Evolutionary conservation across 2,888 invertebrate species (phyloP).

Genomic region (Sesia apiformis): DNA sequence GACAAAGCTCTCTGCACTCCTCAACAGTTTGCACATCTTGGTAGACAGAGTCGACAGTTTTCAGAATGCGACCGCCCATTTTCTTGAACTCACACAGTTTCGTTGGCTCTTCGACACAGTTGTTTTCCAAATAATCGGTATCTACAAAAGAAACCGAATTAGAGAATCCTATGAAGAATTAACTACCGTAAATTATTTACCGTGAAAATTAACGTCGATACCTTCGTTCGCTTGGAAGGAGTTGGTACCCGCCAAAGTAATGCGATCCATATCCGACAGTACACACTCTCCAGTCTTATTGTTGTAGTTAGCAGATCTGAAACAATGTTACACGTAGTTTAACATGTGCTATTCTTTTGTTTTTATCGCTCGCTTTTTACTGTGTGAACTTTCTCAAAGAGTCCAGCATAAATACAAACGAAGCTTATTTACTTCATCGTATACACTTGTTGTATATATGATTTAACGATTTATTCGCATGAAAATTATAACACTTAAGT

Average conservation of each 20-base stretch:
- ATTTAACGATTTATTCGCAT: too few relatives aligned
- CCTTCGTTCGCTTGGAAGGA: constrained; percentile 82
- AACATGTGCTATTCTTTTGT: constrained; percentile 29
- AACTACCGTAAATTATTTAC: neutral
- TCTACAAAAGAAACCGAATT: constrained; percentile 29
- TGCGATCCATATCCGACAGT: constrained; percentile 92
- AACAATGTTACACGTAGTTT: constrained; percentile 43
- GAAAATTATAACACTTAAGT: too few relatives aligned
- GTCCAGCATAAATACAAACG: constrained; percentile 12
- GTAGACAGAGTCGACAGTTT: constrained; percentile 95
- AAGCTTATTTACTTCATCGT: neutral
- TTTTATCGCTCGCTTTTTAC: constrained; percentile 28
- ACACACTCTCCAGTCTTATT: constrained; percentile 90
- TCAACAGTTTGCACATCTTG: constrained; percentile 91
- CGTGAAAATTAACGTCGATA: constrained; percentile 16
- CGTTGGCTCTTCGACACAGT: constrained; percentile 95
- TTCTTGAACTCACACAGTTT: constrained; percentile 96
- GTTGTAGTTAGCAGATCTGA: constrained; percentile 93
- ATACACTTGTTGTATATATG: too few relatives aligned
- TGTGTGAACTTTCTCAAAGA: constrained; percentile 61
- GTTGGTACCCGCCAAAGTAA: constrained; percentile 88
- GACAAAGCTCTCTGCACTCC: constrained; percentile 90
- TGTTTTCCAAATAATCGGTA: constrained; percentile 91
- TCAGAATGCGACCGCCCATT: constrained; percentile 88
- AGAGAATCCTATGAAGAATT: neutral